A percentile compares a stretch with the other conserved stretches of the same genome.
Evolutionary conservation across 2,113 vertebrate species (phyloP).

Genomic region (Pseudorasbora parva): DNA sequence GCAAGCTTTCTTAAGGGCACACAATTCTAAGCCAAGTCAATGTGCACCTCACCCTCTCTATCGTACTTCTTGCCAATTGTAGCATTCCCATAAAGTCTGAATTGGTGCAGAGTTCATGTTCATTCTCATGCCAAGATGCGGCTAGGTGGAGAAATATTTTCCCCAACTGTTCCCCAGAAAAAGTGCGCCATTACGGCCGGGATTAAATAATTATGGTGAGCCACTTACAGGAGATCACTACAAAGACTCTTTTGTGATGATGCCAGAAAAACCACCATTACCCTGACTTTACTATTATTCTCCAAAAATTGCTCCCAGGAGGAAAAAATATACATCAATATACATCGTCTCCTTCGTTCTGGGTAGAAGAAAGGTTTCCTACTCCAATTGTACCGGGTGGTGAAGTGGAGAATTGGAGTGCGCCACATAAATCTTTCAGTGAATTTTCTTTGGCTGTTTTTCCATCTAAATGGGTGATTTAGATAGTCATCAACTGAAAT

Average conservation of each 20-base stretch:
- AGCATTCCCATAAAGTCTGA: slow-evolving; percentile 47
- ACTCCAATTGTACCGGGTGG: slow-evolving; percentile 25
- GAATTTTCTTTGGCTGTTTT: slow-evolving; percentile 30
- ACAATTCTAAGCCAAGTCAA: slow-evolving; percentile 5
- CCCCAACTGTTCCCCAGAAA: slow-evolving; percentile 43
- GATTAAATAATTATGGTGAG: slow-evolving; percentile 68
- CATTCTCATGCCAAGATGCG: slow-evolving; percentile 47
- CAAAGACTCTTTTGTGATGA: slow-evolving; percentile 65
- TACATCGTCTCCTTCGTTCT: slow-evolving; percentile 42
- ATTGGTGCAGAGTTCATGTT: slow-evolving; percentile 37
- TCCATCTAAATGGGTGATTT: slow-evolving; percentile 43
- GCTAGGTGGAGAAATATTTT: slow-evolving; percentile 56
- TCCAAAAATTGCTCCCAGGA: slow-evolving; percentile 57
- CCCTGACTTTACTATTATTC: slow-evolving; percentile 61
- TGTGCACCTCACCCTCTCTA: background rate
- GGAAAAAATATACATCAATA: slow-evolving; percentile 54
- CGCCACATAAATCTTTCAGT: slow-evolving; percentile 46
- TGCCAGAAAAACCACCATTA: slow-evolving; percentile 63
- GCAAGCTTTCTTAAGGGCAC: slow-evolving; percentile 18
- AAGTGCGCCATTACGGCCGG: slow-evolving; percentile 41
- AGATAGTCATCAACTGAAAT: slow-evolving; percentile 29
- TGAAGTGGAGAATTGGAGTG: slow-evolving; percentile 32
- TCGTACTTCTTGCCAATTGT: slow-evolving; percentile 8
- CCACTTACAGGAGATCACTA: slow-evolving; percentile 60
- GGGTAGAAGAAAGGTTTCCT: slow-evolving; percentile 52